phyloP scores from a whole-genome alignment of 2,888 invertebrate genomes.

The Chesias legatella region DNA sequence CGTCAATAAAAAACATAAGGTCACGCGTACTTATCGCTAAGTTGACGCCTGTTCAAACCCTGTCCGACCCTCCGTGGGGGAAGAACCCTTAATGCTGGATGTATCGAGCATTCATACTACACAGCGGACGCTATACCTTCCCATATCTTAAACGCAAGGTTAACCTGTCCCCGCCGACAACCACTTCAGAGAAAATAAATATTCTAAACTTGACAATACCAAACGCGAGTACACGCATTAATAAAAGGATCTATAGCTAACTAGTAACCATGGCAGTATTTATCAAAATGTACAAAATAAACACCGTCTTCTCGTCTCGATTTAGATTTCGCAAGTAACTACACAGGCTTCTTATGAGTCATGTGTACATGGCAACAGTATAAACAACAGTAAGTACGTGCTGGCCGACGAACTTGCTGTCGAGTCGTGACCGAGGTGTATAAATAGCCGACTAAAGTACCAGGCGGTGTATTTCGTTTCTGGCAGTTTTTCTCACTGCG shows the following conservation, averaged over 20 bases:
- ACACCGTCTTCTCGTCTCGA: slow-evolving; percentile 6
- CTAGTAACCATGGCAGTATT: too few species aligned
- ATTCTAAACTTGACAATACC: neutral
- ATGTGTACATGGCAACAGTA: neutral
- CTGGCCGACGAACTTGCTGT: slow-evolving; percentile 2
- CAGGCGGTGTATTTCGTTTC: neutral
- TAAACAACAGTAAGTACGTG: neutral
- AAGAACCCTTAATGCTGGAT: too few species aligned
- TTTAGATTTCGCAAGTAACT: slow-evolving; percentile 12
- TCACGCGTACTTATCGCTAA: too few species aligned
- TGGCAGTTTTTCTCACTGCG: too few species aligned
- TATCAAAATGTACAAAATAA: slow-evolving; percentile 6
- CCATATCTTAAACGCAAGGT: too few species aligned
- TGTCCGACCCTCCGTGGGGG: too few species aligned
- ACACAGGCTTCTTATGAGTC: neutral
- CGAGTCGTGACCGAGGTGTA: neutral
- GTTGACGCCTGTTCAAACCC: too few species aligned
- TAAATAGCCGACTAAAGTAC: neutral
- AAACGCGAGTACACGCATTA: neutral
- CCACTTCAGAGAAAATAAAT: too few species aligned
- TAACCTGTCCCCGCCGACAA: too few species aligned
- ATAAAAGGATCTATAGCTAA: neutral
- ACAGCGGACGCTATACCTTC: too few species aligned
- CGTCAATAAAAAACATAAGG: too few species aligned
- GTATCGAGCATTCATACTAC: too few species aligned